Base-by-base conservation (phyloP, 2,888 invertebrate genomes). In the Nematopogon swammerdamellus region DNA sequence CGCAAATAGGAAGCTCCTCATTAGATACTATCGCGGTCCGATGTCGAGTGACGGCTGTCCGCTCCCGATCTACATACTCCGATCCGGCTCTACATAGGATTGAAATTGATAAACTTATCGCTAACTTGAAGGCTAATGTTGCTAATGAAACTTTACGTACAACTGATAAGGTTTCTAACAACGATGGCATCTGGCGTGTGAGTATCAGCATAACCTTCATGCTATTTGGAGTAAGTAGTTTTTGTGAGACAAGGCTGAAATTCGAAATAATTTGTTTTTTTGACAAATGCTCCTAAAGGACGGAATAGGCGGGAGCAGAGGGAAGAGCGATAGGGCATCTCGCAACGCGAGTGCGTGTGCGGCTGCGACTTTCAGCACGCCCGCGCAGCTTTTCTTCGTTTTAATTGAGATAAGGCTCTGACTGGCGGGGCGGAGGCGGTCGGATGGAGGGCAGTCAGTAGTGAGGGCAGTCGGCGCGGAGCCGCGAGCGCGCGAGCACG, bases 381-480 rank as follows among this genome's bases (percentile, higher is more conserved):
- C 36, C 8, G 36, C 14, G 36, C 36, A 36, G 36, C 36, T 36
- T 36, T 36, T 36, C 36, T 14, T 14, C 36, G 36, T 14, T 36
- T 14, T 14, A 14, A 36, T 36, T 14, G 36, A 36, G 36, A 36
- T 36, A 36, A 36, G 36, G 36, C 36, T 14, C 11, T 14, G 11
- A 14, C 36, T 4, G 36, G n/a, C 36, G 36, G 36, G 36, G 36
- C 8, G 25, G 25, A 25, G 25, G 25, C 25, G 25, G 25, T 6
- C 36, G 36, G 14, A 3, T 14, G 36, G 36, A 14, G 45, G 53
- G 47, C 68, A 70, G 69, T 70, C 62, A 61, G 54, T n/a, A n/a
- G n/a, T n/a, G n/a, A n/a, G 46, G 53, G 48, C 68, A 70, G 69
- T 70, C 62, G 61, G 54, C 61, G 65, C 59, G 61, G 58, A 56